A percentile compares a stretch with the other conserved stretches of the same genome.
Evolutionary conservation across 1,140 invertebrate genomes (phyloP).

Genomic region (Zaprionus gabonicus): DNA sequence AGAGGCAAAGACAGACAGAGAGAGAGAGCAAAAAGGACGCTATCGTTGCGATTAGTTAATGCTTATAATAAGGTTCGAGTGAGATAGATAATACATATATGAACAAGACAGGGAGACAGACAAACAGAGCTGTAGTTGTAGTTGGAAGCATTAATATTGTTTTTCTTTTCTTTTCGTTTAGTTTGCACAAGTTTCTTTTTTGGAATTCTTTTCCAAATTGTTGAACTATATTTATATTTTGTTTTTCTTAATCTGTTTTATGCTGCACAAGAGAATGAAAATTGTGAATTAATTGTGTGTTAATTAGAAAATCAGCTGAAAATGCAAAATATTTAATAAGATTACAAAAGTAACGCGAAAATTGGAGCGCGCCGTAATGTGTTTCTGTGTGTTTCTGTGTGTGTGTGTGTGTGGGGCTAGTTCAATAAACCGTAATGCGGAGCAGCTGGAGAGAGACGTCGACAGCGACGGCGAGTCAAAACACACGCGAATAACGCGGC

Average conservation of each 20-base stretch:
- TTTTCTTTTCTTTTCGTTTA: constrained; percentile 27
- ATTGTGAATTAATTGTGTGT: constrained; percentile 53
- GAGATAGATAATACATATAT: background rate
- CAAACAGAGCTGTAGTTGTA: constrained; percentile 10
- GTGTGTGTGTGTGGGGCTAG: constrained; percentile 23
- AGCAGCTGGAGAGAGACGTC: background rate
- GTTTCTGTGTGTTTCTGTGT: background rate
- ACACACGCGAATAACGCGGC: constrained; percentile 71
- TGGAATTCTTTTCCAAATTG: constrained; percentile 31
- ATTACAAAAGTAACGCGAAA: constrained; percentile 14
- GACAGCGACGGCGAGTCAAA: constrained; percentile 33
- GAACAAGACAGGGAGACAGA: constrained; percentile 20
- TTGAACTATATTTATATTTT: constrained; percentile 13
- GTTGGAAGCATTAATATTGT: constrained; percentile 19
- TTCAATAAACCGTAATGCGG: constrained; percentile 57
- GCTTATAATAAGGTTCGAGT: constrained; percentile 4
- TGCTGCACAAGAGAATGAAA: constrained; percentile 53
- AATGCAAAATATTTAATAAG: constrained; percentile 32
- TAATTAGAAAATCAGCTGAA: constrained; percentile 36
- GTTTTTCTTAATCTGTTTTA: constrained; percentile 12
- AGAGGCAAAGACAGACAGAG: background rate
- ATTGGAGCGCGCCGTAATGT: constrained; percentile 7
- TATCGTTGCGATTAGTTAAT: constrained; percentile 70
- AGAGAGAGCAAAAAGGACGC: constrained; percentile 53
- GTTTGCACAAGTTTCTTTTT: constrained; percentile 39